phyloP scores from a whole-genome alignment of 2,888 invertebrate species.

The Agrotis clavis region DNA sequence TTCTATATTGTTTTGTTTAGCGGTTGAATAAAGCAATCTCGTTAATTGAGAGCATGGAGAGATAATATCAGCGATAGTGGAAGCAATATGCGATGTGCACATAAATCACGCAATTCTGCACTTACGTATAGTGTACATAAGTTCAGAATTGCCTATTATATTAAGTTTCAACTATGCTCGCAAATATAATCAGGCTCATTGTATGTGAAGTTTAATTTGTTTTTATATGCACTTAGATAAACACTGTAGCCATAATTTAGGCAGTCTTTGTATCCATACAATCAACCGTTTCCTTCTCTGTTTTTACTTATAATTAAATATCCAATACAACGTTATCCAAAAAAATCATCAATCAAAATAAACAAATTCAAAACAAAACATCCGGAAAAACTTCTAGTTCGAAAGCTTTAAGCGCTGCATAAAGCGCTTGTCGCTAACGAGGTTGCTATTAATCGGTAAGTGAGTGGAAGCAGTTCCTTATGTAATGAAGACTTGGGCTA shows the following conservation, averaged over 20 bases:
- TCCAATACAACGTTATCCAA: background rate
- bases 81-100: background rate
- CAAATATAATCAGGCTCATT: background rate
- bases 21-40: slow-evolving; percentile 14
- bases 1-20: background rate
- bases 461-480: slow-evolving; percentile 50
- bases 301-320: no score
- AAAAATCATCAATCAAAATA: background rate
- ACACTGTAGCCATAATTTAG: no score
- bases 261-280: no score
- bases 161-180: background rate
- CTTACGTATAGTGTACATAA: background rate
- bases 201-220: background rate
- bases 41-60: slow-evolving; percentile 26
- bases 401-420: slow-evolving; percentile 14
- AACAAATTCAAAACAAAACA: slow-evolving; percentile 1
- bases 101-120: slow-evolving; percentile 36
- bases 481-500: slow-evolving; percentile 54
- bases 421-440: slow-evolving; percentile 49
- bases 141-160: no score
- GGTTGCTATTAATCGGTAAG: slow-evolving; percentile 54
- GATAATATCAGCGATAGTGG: slow-evolving; percentile 34
- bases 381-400: no score
- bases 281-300: no score
- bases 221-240: background rate